Evolutionary conservation across 2,113 vertebrate species (phyloP).

Genomic region (Atrichornis clamosus): DNA sequence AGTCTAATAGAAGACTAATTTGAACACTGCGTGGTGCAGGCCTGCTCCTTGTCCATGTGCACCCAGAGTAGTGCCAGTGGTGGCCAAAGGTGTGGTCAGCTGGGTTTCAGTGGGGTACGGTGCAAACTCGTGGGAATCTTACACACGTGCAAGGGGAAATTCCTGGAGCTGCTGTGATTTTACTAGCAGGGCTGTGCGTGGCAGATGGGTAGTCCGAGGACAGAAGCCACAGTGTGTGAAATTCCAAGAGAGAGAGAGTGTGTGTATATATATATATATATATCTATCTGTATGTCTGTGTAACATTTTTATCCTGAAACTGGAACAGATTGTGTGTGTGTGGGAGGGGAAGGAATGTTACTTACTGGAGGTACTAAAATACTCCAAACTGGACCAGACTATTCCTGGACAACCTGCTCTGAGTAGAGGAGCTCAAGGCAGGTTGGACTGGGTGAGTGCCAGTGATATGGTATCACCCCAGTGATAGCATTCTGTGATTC

Average conservation of each 20-base stretch:
- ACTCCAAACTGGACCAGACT: background rate
- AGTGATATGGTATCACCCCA: background rate
- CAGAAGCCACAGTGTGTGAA: background rate
- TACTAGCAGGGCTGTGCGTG: background rate
- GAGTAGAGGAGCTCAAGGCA: background rate
- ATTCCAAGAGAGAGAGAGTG: background rate
- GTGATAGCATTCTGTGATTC: background rate
- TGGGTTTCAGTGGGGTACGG: fast-evolving
- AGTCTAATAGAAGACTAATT: background rate
- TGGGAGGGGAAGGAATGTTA: background rate
- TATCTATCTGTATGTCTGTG: too few species aligned
- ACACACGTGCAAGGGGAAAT: background rate
- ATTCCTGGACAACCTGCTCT: background rate
- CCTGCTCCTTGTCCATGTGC: background rate
- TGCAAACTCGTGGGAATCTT: background rate
- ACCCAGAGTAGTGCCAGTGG: fast-evolving
- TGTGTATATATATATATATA: too few species aligned
- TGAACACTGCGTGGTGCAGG: fast-evolving
- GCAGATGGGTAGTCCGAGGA: background rate
- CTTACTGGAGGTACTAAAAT: background rate
- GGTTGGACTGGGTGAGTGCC: background rate
- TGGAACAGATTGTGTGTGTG: background rate
- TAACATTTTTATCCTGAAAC: background rate
- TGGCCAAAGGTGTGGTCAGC: too few species aligned
- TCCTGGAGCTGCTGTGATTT: background rate